Conservation (phyloP, 2,113 vertebrate species). For the Cygnus buccinator region DNA sequence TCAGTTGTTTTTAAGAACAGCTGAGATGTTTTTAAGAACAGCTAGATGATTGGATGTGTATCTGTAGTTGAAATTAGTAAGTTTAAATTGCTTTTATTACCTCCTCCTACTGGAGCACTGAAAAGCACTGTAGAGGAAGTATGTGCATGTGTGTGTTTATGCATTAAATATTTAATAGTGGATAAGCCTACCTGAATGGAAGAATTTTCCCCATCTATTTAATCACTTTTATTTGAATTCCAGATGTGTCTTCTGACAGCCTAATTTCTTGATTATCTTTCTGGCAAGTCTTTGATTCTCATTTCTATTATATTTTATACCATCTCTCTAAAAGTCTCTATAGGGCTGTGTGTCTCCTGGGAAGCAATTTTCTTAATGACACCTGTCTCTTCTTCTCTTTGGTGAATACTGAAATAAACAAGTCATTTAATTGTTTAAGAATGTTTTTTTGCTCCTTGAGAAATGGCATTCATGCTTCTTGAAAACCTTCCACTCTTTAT, state of each 20-base stretch:
- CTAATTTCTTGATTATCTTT: conserved; percentile 43
- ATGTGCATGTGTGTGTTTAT: background rate
- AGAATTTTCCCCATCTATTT: conserved; percentile 15
- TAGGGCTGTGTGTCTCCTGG: background rate
- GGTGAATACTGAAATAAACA: conserved; percentile 59
- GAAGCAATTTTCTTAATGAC: conserved; percentile 50
- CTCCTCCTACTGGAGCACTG: background rate
- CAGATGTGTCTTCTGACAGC: background rate
- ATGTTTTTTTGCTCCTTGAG: background rate
- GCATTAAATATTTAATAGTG: background rate
- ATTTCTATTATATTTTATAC: conserved; percentile 9
- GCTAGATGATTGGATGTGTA: background rate
- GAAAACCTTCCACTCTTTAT: background rate
- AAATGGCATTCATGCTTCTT: background rate
- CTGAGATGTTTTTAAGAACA: background rate
- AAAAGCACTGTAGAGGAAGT: background rate
- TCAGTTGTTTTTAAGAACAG: background rate
- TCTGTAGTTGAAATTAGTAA: background rate
- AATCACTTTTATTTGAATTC: conserved; percentile 25
- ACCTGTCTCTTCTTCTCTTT: conserved; percentile 48
- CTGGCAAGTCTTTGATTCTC: conserved; percentile 38
- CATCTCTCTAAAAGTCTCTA: background rate
- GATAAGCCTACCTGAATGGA: background rate
- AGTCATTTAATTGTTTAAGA: conserved; percentile 49
- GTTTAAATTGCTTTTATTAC: conserved; percentile 1